Conservation (phyloP, 2,888 invertebrate species). For the Ophioninae sp. region DNA sequence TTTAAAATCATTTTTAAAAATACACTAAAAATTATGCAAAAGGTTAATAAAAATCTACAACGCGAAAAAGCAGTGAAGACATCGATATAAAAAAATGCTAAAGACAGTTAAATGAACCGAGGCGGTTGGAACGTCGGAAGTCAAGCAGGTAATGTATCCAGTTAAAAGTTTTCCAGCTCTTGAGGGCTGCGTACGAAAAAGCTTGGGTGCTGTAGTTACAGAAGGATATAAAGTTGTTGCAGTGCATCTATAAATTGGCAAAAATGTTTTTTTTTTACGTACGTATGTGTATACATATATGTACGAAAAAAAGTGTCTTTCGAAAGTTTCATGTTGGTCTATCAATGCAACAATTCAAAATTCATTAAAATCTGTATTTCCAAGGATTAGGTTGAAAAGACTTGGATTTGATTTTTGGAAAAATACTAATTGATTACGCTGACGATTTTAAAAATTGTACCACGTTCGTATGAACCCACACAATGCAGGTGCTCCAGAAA, state of each 20-base stretch:
- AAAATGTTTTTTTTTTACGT: constrained; percentile 50
- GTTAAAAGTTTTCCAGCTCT: constrained; percentile 78
- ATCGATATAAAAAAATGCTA: constrained; percentile 20
- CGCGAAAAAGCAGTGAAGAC: neutral
- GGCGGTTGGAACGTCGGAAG: constrained; percentile 67
- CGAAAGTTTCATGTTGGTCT: neutral
- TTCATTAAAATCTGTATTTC: no score
- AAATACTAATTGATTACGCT: neutral
- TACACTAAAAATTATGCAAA: no score
- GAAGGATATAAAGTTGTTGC: constrained; percentile 25
- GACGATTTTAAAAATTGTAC: neutral
- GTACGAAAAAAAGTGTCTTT: neutral
- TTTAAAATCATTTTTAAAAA: neutral
- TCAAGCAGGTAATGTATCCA: constrained; percentile 79
- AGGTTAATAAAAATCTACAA: neutral
- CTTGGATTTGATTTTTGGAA: neutral
- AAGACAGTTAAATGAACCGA: constrained; percentile 30
- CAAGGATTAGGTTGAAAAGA: no score
- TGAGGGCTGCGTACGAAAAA: constrained; percentile 62
- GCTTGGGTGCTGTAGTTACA: constrained; percentile 15
- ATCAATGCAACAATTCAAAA: no score
- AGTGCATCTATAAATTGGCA: constrained; percentile 31
- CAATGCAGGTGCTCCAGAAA: neutral
- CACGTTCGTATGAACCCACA: neutral
- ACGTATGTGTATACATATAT: neutral